Conservation (phyloP, 2,888 invertebrate genomes). For the Cosmia pyralina region DNA sequence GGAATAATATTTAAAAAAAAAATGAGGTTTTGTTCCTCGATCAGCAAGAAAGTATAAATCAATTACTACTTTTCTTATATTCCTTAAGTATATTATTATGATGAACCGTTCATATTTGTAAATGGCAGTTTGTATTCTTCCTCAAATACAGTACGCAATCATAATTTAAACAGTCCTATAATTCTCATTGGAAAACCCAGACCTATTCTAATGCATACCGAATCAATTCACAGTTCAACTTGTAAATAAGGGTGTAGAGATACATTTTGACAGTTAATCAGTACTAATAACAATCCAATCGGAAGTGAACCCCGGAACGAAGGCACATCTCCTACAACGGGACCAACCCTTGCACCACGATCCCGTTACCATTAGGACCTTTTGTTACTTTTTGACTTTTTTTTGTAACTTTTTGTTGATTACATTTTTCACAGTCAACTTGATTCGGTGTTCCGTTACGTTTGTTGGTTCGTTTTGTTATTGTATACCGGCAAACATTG, state of each 20-base stretch:
- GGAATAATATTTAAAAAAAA: not conserved
- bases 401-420: conserved; percentile 65
- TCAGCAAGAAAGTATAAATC: not conserved
- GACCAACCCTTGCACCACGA: conserved; percentile 76
- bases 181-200: not conserved
- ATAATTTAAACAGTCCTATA: not conserved
- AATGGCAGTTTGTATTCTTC: not conserved
- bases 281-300: conserved; percentile 62
- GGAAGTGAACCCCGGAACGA: conserved; percentile 82
- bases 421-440: conserved; percentile 76
- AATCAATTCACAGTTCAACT: too few relatives aligned
- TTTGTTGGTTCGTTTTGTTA: conserved; percentile 47
- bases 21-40: not conserved
- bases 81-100: not conserved
- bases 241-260: not conserved
- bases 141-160: not conserved
- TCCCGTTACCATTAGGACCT: conserved; percentile 70
- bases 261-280: conserved; percentile 18
- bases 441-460: conserved; percentile 75
- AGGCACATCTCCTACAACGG: conserved; percentile 74
- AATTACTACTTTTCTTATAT: not conserved
- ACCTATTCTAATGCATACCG: not conserved
- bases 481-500: conserved; percentile 53
- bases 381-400: conserved; percentile 55
- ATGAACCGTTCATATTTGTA: not conserved